Conservation (phyloP, 2,888 invertebrate genomes). For the Drosophila kuntzei region DNA sequence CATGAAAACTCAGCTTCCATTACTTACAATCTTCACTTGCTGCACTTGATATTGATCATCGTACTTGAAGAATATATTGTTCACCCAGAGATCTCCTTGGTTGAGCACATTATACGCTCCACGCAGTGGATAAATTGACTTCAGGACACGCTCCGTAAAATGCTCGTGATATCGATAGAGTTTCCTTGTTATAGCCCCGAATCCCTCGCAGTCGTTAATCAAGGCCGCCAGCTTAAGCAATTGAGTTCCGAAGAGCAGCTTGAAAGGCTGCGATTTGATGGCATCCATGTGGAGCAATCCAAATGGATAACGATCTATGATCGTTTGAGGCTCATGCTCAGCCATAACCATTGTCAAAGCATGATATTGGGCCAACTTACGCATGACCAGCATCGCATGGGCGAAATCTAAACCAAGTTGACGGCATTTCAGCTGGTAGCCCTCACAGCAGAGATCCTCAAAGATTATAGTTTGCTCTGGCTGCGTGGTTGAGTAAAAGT, state of each 20-base stretch:
- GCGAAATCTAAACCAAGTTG: constrained; percentile 86
- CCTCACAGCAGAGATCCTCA: constrained; percentile 85
- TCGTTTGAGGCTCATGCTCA: constrained; percentile 78
- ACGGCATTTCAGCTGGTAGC: constrained; percentile 86
- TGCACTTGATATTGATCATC: constrained; percentile 67
- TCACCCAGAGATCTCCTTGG: constrained; percentile 87
- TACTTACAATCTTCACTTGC: constrained; percentile 85
- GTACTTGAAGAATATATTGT: constrained; percentile 86
- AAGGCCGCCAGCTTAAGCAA: constrained; percentile 78
- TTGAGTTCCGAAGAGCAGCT: constrained; percentile 82
- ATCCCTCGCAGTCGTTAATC: constrained; percentile 66
- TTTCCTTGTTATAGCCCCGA: constrained; percentile 71
- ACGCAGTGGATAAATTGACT: constrained; percentile 75
- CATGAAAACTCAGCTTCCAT: fast-evolving
- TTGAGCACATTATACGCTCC: constrained; percentile 85
- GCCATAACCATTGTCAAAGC: constrained; percentile 86
- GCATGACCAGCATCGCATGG: constrained; percentile 86
- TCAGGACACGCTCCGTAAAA: constrained; percentile 79
- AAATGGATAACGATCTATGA: constrained; percentile 76
- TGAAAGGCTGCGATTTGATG: constrained; percentile 79
- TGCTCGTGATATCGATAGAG: constrained; percentile 77
- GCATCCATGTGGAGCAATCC: constrained; percentile 81
- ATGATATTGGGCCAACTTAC: constrained; percentile 87
- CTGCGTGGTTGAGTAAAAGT: constrained; percentile 77
- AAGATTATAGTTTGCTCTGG: constrained; percentile 83